Base-by-base conservation (phyloP, 1,140 invertebrate species). In the Drosophila insularis region DNA sequence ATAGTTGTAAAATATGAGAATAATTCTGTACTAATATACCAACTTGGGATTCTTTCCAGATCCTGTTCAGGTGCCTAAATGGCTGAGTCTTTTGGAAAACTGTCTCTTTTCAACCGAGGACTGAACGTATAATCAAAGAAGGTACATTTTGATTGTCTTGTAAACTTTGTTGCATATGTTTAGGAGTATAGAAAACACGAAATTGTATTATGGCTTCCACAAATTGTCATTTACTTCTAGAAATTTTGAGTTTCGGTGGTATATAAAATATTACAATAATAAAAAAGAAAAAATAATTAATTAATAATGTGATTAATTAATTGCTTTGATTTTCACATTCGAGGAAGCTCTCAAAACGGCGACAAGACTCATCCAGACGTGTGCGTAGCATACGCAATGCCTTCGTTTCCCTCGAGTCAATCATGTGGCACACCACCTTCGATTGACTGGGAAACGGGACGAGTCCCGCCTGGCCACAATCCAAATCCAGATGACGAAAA, bases 401-500 rank as follows among this genome's bases (percentile, higher is more conserved):
- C 23, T 50, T 68, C 11, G 53, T 14, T 21, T 89, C 64, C 13
- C 84, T 53, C 2, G 80, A 73, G 40, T 81, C 81, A 14, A 85
- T 81, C 8, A 90, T 77, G 13, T 81, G 61, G 23, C 69, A 74
- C 21, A 90, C 60, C 5, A 80, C 72, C 11, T 80, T 27, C 4
- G 19, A 32, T 31, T 70, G 68, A 1, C 27, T 74, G 21, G 46
- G 40, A 17, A 89, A 90, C 2, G 71, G 19, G 17, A 80, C 3
- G 2, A 91, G 55, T 4, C 90, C 90, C 11, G 72, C 78, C 1
- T 90, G 91, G 14, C 90, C 90, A 11, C 17, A 27, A 13, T 39
- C 70, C 11, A 91, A 71, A 67, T 91, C 90, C 59, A 91, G 43
- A 64, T 90, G 82, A 6, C 86, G 63, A 17, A 90, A 87, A 19